These are phyloP conservation scores for Rotaria socialis DNA, from an alignment of 2,888 invertebrate species.

Conservation along the genomic window DNA sequence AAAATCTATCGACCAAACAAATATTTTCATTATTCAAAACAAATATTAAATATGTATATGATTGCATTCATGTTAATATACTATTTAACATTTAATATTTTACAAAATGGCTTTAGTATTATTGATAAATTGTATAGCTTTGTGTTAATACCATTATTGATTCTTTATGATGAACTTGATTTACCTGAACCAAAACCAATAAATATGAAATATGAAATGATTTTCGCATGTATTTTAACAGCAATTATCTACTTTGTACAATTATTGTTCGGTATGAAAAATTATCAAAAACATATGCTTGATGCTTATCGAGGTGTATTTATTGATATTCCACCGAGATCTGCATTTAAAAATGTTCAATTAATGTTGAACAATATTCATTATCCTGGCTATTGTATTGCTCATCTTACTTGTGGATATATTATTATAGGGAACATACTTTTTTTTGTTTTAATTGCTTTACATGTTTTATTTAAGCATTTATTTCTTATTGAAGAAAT, in stretches of 20 bases:
- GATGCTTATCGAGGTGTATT: constrained; percentile 42
- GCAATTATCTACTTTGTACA: constrained; percentile 35
- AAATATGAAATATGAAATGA: constrained; percentile 40
- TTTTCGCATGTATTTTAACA: constrained; percentile 35
- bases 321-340: constrained; percentile 41
- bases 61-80: constrained; percentile 44
- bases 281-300: constrained; percentile 43
- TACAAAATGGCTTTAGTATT: constrained; percentile 38
- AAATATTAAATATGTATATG: constrained; percentile 42
- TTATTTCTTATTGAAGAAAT: constrained; percentile 42
- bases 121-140: constrained; percentile 37
- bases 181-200: background rate
- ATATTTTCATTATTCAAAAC: constrained; percentile 44
- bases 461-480: constrained; percentile 37
- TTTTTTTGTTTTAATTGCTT: constrained; percentile 26
- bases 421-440: constrained; percentile 38
- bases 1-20: background rate
- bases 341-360: constrained; percentile 38
- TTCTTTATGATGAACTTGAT: constrained; percentile 36
- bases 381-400: constrained; percentile 44
- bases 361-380: constrained; percentile 38
- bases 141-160: constrained; percentile 16
- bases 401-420: constrained; percentile 41
- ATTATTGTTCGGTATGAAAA: constrained; percentile 37
- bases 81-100: constrained; percentile 39